Base-by-base conservation (phyloP, 2,797 vertebrate species). In the Spheniscus humboldti region DNA sequence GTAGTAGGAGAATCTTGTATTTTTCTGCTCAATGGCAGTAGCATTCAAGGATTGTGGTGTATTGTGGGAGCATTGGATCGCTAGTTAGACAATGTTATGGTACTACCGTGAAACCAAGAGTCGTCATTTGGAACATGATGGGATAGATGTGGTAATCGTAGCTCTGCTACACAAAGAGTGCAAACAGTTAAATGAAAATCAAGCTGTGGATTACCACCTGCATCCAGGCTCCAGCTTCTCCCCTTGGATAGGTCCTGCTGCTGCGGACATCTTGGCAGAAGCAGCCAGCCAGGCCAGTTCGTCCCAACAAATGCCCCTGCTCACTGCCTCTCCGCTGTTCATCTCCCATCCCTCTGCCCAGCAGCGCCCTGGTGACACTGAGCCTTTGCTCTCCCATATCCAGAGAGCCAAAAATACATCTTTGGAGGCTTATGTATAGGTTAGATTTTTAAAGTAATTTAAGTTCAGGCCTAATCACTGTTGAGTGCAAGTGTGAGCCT, bases 161-260 rank as follows among this genome's bases (percentile, higher is more conserved):
- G 11, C 76, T 79, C 28, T 0, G 0, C 52, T 66, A 4, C 17
- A 31, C 18, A 66, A 67, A 68, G 6, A 5, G 6, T 63, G 18
- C 39, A 71, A 69, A 53, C 12, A 18, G 10, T 41, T 72, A 33
- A 37, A 75, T n/a, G 28, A 43, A 73, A 79, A 57, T 47, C 25
- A 60, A 91, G n/a, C 52, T 73, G 30, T 84, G 59, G 31, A 24
- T 69, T 82, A 30, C 22, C 31, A 35, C 30, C n/a, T 60, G 22
- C 13, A 60, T 13, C 16, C 62, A 68, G 30, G 45, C 11, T 69
- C 39, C 63, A 35, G 11, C 13, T 85, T 28, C 33, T 90, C 71
- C 68, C 50, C 31, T 48, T 57, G 50, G 7, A 28, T 30, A 60
- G 43, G 12, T 68, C 39, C 67, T 89, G 25, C 18, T 4, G 4